Evolutionary conservation across 2,797 vertebrate genomes (phyloP).

Genomic region (Coccyzus lansbergi): DNA sequence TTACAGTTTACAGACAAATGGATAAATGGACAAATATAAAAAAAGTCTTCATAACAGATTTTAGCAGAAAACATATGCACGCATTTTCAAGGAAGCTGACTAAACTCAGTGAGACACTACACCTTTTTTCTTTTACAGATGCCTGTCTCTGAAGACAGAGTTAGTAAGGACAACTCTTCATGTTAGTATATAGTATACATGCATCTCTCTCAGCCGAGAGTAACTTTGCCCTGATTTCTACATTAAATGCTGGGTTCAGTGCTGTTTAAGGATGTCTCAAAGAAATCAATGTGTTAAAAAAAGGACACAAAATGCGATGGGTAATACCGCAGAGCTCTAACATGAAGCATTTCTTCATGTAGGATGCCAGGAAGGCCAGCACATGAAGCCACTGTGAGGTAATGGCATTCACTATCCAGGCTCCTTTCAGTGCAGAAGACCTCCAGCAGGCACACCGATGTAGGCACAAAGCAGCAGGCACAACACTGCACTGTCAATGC

Average conservation of each 20-base stretch:
- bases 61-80: not conserved
- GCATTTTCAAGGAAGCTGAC: not conserved
- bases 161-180: not conserved
- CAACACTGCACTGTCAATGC: no score
- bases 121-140: not conserved
- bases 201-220: not conserved
- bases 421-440: not conserved
- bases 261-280: not conserved
- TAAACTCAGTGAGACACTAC: not conserved
- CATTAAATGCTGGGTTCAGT: not conserved
- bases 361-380: not conserved
- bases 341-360: fast-evolving
- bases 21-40: not conserved
- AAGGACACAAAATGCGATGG: not conserved
- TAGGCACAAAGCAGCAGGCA: fast-evolving
- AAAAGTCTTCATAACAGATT: not conserved
- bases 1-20: not conserved
- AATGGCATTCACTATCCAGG: fast-evolving
- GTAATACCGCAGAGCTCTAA: not conserved
- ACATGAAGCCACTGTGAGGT: not conserved
- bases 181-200: fast-evolving
- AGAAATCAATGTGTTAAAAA: not conserved
- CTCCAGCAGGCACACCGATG: fast-evolving
- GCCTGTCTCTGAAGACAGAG: not conserved
- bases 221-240: not conserved